Evolutionary conservation across 2,797 vertebrate species (phyloP).

Genomic region (Carapus acus): DNA sequence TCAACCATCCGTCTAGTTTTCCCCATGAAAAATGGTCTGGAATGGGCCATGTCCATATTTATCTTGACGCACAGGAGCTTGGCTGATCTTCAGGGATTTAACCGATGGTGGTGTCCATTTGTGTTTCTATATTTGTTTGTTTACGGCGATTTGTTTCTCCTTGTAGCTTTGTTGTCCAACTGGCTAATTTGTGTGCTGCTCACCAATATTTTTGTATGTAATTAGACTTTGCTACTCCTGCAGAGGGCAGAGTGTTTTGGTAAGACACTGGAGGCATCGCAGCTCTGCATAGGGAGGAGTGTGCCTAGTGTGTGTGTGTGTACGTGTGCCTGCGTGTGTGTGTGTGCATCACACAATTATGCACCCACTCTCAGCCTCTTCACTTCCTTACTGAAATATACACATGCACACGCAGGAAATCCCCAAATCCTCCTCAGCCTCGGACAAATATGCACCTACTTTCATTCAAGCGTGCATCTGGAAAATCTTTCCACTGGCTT

Average conservation of each 20-base stretch:
- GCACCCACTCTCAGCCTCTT: conserved; percentile 32
- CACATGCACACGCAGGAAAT: conserved; percentile 19
- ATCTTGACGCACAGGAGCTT: conserved; percentile 7
- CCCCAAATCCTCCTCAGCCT: conserved; percentile 36
- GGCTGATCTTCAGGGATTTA: conserved; percentile 22
- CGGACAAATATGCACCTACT: conserved; percentile 54
- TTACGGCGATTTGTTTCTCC: conserved; percentile 15
- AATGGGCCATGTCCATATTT: conserved; percentile 14
- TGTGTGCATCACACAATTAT: conserved; percentile 19
- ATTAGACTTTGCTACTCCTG: conserved; percentile 31
- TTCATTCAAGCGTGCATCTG: conserved; percentile 48
- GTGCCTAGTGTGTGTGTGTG: conserved; percentile 9
- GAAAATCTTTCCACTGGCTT: conserved; percentile 58
- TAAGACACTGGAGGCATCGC: conserved; percentile 27
- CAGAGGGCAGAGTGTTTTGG: conserved; percentile 15
- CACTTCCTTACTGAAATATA: neutral
- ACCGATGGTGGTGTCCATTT: no score
- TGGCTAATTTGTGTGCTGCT: conserved; percentile 21
- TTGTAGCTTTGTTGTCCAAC: no score
- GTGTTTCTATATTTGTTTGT: conserved; percentile 19
- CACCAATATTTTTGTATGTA: conserved; percentile 35
- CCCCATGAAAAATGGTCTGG: neutral
- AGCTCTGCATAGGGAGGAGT: conserved; percentile 30
- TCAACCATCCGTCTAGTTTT: neutral
- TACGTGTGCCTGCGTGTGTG: conserved; percentile 17